A percentile compares a stretch with the other conserved stretches of the same genome.
These are phyloP conservation scores for Psilopsiagon aurifrons DNA, from an alignment of 2,113 vertebrate species.

Conservation along the genomic window DNA sequence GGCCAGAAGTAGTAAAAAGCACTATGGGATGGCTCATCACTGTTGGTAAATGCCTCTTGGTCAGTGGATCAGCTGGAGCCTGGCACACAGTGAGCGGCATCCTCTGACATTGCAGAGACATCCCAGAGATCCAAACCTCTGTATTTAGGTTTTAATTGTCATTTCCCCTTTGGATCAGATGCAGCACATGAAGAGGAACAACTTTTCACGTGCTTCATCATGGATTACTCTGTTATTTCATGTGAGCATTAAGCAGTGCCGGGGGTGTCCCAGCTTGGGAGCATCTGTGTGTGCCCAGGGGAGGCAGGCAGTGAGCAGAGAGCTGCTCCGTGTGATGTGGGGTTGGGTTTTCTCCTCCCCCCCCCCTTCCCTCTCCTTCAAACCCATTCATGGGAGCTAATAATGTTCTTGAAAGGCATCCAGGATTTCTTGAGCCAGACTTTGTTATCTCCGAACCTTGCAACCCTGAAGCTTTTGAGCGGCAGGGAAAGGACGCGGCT, in stretches of 20 bases:
- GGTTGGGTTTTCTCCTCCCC: rapidly evolving
- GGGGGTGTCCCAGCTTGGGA: background rate
- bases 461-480: conserved; percentile 32
- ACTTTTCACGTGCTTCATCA: rapidly evolving
- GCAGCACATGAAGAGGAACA: background rate
- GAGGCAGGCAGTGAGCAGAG: background rate
- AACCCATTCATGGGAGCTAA: background rate
- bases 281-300: background rate
- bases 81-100: background rate
- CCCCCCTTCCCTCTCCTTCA: background rate
- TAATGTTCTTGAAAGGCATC: conserved; percentile 21
- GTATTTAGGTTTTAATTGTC: rapidly evolving
- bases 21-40: no score
- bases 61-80: background rate
- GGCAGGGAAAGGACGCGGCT: background rate
- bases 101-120: background rate
- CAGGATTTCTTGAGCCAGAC: conserved; percentile 46
- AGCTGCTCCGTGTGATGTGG: rapidly evolving
- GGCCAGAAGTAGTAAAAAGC: background rate
- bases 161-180: rapidly evolving
- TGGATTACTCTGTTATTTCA: rapidly evolving
- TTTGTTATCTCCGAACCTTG: conserved; percentile 30
- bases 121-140: background rate
- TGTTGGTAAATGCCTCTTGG: rapidly evolving
- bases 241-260: rapidly evolving